Evolutionary conservation across 2,113 vertebrate species (phyloP).

Genomic region (Tenebrosternarchus preto): DNA sequence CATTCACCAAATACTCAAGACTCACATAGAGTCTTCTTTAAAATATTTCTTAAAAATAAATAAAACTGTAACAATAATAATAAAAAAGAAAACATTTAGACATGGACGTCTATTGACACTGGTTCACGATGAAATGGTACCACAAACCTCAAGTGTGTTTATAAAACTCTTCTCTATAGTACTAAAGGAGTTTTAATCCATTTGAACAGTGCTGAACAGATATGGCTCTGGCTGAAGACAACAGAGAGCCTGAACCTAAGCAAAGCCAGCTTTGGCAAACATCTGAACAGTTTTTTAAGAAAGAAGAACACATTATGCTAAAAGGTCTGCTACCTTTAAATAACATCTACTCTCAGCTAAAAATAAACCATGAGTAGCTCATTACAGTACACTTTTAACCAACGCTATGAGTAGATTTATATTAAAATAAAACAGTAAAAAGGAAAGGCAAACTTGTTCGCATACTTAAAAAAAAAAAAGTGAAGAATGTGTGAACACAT

Average conservation of each 20-base stretch:
- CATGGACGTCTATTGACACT: neutral
- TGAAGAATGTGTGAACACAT: neutral
- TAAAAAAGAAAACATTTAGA: neutral
- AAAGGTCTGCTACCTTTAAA: neutral
- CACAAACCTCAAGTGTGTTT: neutral
- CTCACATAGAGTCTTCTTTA: neutral
- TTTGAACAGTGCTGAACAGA: neutral
- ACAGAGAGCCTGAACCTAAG: neutral
- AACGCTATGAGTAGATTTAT: too few relatives aligned
- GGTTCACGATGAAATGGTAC: neutral
- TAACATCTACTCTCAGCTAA: neutral
- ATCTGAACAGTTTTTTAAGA: neutral
- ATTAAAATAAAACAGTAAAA: neutral
- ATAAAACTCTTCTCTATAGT: neutral
- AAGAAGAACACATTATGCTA: neutral
- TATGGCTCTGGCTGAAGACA: neutral
- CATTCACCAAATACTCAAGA: neutral
- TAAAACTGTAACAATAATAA: conserved; percentile 13
- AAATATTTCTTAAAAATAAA: conserved; percentile 2
- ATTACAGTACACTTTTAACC: neutral
- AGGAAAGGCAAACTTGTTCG: neutral
- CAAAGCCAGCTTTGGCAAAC: neutral
- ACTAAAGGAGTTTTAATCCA: neutral
- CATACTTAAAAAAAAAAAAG: neutral
- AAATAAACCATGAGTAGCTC: neutral